Evolutionary conservation across 2,113 vertebrate genomes (phyloP).

Genomic region (Coreoperca whiteheadi): DNA sequence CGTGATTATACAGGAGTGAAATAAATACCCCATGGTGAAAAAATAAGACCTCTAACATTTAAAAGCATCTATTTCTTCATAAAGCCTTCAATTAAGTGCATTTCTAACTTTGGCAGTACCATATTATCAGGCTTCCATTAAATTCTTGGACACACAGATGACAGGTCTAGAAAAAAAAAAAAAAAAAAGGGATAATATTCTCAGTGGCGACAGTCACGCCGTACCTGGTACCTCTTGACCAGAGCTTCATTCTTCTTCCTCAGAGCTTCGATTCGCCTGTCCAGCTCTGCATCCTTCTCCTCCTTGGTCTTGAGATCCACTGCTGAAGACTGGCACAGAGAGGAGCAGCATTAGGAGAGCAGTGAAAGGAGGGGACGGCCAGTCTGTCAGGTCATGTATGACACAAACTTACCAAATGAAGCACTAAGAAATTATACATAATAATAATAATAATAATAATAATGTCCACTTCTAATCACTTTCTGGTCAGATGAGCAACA

Average conservation of each 20-base stretch:
- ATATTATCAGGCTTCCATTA: no score
- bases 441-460: not conserved
- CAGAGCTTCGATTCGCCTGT: conserved; percentile 91
- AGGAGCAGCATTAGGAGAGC: not conserved
- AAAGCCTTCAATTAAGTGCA: not conserved
- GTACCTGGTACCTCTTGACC: conserved; percentile 90
- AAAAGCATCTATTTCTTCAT: not conserved
- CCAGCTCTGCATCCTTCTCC: conserved; percentile 93
- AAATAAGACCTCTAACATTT: not conserved
- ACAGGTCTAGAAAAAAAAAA: no score
- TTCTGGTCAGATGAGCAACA: not conserved
- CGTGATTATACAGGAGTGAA: not conserved
- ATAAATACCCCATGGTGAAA: not conserved
- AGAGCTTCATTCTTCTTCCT: conserved; percentile 93
- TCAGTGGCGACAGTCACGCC: not conserved
- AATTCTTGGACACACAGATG: no score
- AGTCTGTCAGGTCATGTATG: not conserved
- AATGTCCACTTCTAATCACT: not conserved
- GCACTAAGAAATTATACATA: not conserved
- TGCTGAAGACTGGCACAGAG: conserved; percentile 79
- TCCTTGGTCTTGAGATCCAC: conserved; percentile 92
- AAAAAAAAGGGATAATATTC: no score
- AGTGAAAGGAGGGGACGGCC: not conserved
- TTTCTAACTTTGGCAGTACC: not conserved
- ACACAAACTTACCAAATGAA: not conserved